phyloP scores from a whole-genome alignment of 2,797 vertebrate species.

The Calcarius lapponicus region DNA sequence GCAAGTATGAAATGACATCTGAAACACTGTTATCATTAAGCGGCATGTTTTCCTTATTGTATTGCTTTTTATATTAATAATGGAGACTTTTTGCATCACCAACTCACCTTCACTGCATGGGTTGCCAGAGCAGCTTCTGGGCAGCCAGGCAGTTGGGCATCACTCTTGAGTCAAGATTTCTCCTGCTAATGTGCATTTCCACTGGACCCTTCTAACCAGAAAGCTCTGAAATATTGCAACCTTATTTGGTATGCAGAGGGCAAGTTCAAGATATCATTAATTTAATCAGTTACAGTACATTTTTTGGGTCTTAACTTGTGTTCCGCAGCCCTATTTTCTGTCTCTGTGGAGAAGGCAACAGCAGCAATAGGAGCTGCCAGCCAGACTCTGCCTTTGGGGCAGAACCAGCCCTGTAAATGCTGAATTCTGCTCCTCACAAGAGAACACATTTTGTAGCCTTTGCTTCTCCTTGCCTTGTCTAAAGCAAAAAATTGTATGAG shows the following conservation, averaged over 20 bases:
- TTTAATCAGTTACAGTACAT: neutral
- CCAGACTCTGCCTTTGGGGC: neutral
- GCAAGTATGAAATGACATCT: neutral
- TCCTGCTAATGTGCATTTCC: neutral
- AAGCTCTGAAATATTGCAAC: neutral
- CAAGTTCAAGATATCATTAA: neutral
- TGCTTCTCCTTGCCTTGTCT: neutral
- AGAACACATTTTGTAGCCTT: neutral
- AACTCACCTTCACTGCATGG: neutral
- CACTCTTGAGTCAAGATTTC: neutral
- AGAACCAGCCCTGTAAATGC: neutral
- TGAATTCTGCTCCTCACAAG: neutral
- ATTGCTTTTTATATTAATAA: neutral
- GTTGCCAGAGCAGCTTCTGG: neutral
- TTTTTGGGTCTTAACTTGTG: neutral
- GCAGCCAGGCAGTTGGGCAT: neutral
- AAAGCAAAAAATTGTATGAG: neutral
- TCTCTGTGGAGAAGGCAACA: neutral
- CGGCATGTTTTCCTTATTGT: neutral
- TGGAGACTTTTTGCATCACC: neutral
- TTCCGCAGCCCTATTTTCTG: neutral
- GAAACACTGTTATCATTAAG: constrained; percentile 16
- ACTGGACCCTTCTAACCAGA: neutral
- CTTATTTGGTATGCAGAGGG: neutral
- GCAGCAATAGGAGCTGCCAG: neutral